phyloP scores from a whole-genome alignment of 2,888 invertebrate species.

The Galeopsomyia nigrocyanea region DNA sequence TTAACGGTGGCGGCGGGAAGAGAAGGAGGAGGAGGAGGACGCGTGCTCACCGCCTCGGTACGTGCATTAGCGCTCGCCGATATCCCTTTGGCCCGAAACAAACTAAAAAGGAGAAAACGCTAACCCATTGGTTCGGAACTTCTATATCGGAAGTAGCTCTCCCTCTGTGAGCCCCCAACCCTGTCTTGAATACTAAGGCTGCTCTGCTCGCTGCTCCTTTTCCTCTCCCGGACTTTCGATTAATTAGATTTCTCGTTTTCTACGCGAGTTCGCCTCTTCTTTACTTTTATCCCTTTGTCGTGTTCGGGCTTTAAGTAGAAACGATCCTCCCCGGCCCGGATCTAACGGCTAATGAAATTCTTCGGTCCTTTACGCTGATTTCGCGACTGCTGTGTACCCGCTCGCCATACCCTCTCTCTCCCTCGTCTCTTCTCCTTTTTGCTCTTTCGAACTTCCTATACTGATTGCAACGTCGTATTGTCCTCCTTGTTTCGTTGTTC shows the following conservation, averaged over 20 bases:
- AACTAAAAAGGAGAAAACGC: background rate
- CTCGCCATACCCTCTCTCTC: background rate
- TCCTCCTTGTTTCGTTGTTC: too few species aligned
- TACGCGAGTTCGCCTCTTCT: slow-evolving; percentile 10
- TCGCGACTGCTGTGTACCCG: background rate
- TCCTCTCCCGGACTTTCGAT: slow-evolving; percentile 24
- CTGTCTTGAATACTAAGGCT: slow-evolving; percentile 35
- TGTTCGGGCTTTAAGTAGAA: slow-evolving; percentile 12
- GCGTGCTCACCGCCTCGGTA: slow-evolving; percentile 18
- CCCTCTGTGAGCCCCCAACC: too few species aligned
- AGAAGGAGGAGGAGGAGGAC: too few species aligned
- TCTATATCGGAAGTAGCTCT: background rate
- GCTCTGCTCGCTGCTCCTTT: background rate
- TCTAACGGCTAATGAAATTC: slow-evolving; percentile 42
- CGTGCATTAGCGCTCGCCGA: slow-evolving; percentile 18
- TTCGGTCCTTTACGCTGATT: slow-evolving; percentile 5
- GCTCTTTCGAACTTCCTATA: background rate
- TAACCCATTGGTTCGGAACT: slow-evolving; percentile 24
- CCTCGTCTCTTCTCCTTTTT: background rate
- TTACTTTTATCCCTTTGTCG: slow-evolving; percentile 34
- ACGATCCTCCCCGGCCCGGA: slow-evolving; percentile 3
- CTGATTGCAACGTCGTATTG: background rate
- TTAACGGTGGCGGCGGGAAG: too few species aligned
- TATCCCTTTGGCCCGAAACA: background rate
- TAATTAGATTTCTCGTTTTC: slow-evolving; percentile 43